Base-by-base conservation (phyloP, 2,797 vertebrate species). In the Pyrocephalus nanus region DNA sequence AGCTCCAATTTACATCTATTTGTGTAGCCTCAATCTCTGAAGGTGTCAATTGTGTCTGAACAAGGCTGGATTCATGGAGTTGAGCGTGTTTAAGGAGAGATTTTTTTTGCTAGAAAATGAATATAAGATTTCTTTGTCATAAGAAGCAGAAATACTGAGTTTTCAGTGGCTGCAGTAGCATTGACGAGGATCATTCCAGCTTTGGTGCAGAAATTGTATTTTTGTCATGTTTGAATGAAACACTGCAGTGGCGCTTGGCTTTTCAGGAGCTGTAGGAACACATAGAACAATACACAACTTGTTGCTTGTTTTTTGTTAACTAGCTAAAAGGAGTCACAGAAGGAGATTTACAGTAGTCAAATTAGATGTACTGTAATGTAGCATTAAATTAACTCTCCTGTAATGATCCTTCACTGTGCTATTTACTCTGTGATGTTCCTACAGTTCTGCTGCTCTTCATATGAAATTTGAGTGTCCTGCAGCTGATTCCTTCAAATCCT, bases 21-120 rank as follows among this genome's bases (percentile, higher is more conserved):
- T 23, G 40, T 27, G 51, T 80, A 75, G 62, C 62, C 62, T 90
- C 66, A 19, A 0, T 43, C 58, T 20, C 58, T 4, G 45, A 4
- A 36, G 27, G 47, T 36, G 14, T 3, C 74, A 30, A 0, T 60
- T 14, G 16, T 9, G 42, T 10, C 60, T 72, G 32, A 38, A 22
- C 3, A 32, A 40, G 51, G 17, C 17, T 11, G 26, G 47, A 6
- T 21, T 12, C 2, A 1, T 0, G 2, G 30, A 47, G 12, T 32
- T 58, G 25, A 10, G 2, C 11, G 42, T 36, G 8, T 60, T 77
- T 74, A 34, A 75, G 73, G 32, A 11, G 22, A 18, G 14, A 5
- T 43, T 43, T 43, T 42, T 74, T 60, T 71, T 48, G 26, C 53
- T 38, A 22, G 16, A 12, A 16, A 7, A 0, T 8, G 14, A 74